Conservation (phyloP, 2,113 vertebrate species). For the Pterocles burchelli region DNA sequence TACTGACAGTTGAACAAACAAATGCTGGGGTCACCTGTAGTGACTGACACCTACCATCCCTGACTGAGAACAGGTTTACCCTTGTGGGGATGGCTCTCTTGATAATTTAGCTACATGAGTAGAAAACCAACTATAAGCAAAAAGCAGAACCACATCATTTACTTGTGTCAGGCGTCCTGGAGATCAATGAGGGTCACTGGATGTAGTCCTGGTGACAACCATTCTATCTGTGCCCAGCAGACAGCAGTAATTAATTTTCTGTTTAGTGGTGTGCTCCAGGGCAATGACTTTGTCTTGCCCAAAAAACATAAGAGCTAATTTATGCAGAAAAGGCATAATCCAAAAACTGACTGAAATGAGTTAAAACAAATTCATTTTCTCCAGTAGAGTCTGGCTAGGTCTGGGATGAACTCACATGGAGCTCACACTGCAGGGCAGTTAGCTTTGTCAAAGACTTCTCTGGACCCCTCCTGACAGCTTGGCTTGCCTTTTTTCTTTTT, state of each 20-base stretch:
- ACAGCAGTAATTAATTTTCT: background rate
- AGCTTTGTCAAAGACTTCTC: background rate
- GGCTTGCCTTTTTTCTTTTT: background rate
- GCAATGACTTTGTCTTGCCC: background rate
- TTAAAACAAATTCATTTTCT: background rate
- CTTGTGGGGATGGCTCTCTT: background rate
- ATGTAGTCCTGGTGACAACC: background rate
- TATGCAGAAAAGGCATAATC: background rate
- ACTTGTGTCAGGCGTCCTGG: background rate
- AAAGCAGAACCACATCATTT: background rate
- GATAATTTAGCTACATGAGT: background rate
- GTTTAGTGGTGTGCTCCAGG: background rate
- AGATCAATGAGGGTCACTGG: background rate
- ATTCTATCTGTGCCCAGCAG: background rate
- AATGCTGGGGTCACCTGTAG: background rate
- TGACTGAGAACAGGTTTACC: background rate
- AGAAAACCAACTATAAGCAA: background rate
- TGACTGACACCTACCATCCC: background rate
- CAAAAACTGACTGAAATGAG: background rate
- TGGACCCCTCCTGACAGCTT: background rate
- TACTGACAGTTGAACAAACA: background rate
- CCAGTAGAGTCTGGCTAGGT: background rate
- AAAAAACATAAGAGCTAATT: background rate
- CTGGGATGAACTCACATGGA: background rate
- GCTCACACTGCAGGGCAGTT: background rate